Evolutionary conservation across 2,888 invertebrate species (phyloP), one percentile per base, ranked within the genome.

Genomic region (Ophraella communa): DNA sequence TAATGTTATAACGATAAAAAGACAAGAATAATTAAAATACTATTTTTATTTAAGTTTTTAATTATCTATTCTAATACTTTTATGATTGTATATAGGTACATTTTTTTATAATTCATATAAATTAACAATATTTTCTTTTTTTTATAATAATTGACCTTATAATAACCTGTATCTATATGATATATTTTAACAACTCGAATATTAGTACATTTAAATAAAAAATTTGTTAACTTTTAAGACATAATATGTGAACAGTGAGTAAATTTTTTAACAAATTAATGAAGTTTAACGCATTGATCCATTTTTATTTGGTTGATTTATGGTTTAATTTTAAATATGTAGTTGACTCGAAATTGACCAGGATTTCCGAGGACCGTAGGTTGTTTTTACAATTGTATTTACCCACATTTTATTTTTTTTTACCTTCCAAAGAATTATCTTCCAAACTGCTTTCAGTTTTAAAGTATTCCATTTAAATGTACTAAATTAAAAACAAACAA

Each of bases 81-180:
- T 63, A 67, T 70, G 69, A 70, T 64, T 65, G 67, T 69, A 69
- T 62, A 61, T 44, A 52, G 58, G 58, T 27, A 60, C 61, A 62
- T 35, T 17, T 39, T 39, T 52, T 66, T 49, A 64, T 67, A 60
- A 55, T 70, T 63, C 47, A 68, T 65, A 66, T 62, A 70, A 70
- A 70, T 70, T 66, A 68, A 70, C 66, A 68, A 64, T 68, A 66
- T 68, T 53, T 24, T 67, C 67, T 55, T 57, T 53, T 30, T 66
- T 69, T 55, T 57, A 66, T 62, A 58, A 65, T 73, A 78, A 78
- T 78, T 78, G 77, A 78, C 77, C 76, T 77, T 77, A 71, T 61
- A 68, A 67, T 71, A 71, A 73, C 72, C 70, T 72, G 70, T 66
- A 66, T 69, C 44, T 64, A 69, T 67, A 69, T 64, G 60, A 65